Base-by-base conservation (phyloP, 2,113 vertebrate genomes). In the Aldabrachelys gigantea region DNA sequence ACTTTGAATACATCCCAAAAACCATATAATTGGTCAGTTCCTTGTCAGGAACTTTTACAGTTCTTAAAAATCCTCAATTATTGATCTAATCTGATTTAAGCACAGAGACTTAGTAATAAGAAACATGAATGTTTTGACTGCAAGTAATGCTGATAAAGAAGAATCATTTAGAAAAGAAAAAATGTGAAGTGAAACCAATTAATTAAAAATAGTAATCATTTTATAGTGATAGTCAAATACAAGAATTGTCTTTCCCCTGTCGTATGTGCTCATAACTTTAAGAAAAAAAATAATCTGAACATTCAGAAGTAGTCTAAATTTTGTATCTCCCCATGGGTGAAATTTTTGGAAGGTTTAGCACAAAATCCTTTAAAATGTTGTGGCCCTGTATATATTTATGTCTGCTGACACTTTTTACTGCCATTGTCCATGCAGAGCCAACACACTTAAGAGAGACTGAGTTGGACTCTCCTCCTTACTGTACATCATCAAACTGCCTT, bases 11-110 rank as follows among this genome's bases (percentile, higher is more conserved):
- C 29, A 82, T 47, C 88, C 52, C 69, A 85, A 75, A 69, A 96
- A 47, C 90, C 94, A 76, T 7, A 86, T 41, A 75, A 91, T n/a
- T 91, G 49, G 29, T 91, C 78, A 50, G 44, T 44, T 10, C 5
- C 41, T 94, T 90, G 41, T 91, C 47, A 62, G 80, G n/a, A 89
- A 91, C 16, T n/a, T 90, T 91, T 85, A 59, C 35, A 89, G 90
- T 2, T 41, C 31, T 35, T 83, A 75, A 92, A 89, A 94, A 65
- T 24, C 9, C 91, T 91, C 69, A 47, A 49, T 35, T 91, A 75
- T 13, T 4, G 49, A 47, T 69, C 76, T 62, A 78, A 76, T 79
- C 25, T 80, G 29, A 85, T 90, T 65, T 35, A 65, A 35, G 62
- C 31, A 76, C 80, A 78, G 4, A 13, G 84, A 85, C 35, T 14